Base-by-base conservation (phyloP, 2,888 invertebrate species). In the Rutpela maculata region DNA sequence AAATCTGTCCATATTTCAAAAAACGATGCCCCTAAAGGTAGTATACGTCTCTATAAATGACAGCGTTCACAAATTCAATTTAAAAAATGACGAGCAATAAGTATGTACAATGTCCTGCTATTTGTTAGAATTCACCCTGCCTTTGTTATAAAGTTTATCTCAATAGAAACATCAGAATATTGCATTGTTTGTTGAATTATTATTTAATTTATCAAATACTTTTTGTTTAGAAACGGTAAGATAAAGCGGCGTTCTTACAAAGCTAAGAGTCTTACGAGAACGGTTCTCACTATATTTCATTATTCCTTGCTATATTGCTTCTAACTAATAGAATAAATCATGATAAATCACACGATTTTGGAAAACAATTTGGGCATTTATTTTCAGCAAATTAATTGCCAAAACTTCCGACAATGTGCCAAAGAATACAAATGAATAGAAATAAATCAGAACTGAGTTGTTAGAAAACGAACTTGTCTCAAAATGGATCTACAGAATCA, bases 401-500 rank as follows among this genome's bases (percentile, higher is more conserved):
- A 62, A 73, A 76, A 76, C 73, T 76, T 73, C 72, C 56, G 63
- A 63, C 73, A 63, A 76, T 76, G 35, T 70, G 67, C 74, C 55
- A 75, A 77, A 75, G 77, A 77, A 77, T 75, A 72, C 74, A 74
- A 77, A 74, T 74, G 74, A 71, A 62, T 56, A 50, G 68, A 65
- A 74, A 74, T 75, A 74, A 74, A 77, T 77, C 74, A 77, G 35
- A 76, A 75, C 73, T 66, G 66, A 57, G 43, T 74, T 77, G 70
- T 77, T 77, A 74, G 66, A 67, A 74, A 74, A 66, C 67, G 70
- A 74, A 77, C 70, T 70, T 59, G 70, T 65, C 65, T 68, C 43
- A 67, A 77, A 77, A 71, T 65, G 74, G 71, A 74, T 67, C 67
- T 57, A 62, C 66, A 66, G 71, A 77, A 77, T 73, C 67, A 73